Evolutionary conservation across 2,888 invertebrate genomes (phyloP).

Genomic region (Sceliomorpha sp.): DNA sequence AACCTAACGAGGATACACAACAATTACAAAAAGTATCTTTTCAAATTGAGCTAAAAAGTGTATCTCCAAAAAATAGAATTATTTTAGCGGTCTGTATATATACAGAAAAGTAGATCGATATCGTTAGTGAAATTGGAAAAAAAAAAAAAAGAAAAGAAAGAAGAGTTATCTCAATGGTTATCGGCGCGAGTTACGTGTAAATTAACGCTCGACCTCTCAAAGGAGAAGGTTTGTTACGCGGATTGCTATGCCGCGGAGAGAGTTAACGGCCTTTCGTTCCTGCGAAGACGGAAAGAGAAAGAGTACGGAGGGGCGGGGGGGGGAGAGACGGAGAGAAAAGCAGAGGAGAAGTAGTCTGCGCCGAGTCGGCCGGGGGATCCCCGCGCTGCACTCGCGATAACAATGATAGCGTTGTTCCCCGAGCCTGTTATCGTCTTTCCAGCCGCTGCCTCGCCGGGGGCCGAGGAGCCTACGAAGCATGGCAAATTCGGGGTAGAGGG

Average conservation of each 20-base stretch:
- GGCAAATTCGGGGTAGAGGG: too few species aligned
- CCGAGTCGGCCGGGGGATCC: conserved; percentile 39
- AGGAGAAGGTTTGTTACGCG: conserved; percentile 21
- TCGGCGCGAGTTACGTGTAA: conserved; percentile 11
- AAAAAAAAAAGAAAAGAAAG: not conserved
- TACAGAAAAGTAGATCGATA: too few species aligned
- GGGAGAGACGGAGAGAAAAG: conserved; percentile 20
- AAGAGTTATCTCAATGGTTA: too few species aligned
- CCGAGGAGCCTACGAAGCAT: too few species aligned
- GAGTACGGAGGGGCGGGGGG: too few species aligned
- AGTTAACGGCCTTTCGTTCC: conserved; percentile 29
- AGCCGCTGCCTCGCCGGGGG: conserved; percentile 15
- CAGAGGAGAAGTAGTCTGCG: conserved; percentile 28
- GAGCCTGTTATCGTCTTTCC: conserved; percentile 41
- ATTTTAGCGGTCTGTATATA: too few species aligned
- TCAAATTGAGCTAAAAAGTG: too few species aligned
- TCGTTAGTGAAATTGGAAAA: conserved; percentile 1
- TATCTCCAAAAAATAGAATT: too few species aligned
- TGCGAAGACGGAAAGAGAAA: conserved; percentile 18
- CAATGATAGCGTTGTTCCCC: conserved; percentile 70
- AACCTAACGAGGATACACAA: too few species aligned
- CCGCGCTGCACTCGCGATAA: conserved; percentile 59
- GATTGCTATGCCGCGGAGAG: conserved; percentile 19
- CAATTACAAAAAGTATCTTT: too few species aligned
- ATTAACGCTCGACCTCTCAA: conserved; percentile 23